phyloP scores from a whole-genome alignment of 2,113 vertebrate species.

The Erpornis zantholeuca region DNA sequence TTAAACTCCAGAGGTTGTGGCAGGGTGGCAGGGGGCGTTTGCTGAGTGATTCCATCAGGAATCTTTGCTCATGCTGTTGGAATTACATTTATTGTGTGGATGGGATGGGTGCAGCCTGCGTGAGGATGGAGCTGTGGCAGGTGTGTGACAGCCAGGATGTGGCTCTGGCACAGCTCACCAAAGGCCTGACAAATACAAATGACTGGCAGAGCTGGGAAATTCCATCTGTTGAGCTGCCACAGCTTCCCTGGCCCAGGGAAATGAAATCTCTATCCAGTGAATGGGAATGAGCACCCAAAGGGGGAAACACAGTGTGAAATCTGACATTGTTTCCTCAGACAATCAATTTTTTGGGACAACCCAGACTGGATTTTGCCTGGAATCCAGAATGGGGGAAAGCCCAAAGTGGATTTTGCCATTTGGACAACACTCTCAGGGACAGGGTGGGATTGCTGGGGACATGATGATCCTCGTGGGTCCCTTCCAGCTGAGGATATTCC shows the following conservation, averaged over 20 bases:
- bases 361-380: background rate
- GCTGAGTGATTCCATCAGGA: background rate
- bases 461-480: background rate
- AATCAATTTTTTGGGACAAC: background rate
- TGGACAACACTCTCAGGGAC: background rate
- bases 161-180: background rate
- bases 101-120: rapidly evolving
- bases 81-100: rapidly evolving
- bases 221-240: background rate
- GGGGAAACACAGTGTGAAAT: background rate
- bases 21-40: rapidly evolving
- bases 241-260: background rate
- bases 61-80: background rate
- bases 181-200: background rate
- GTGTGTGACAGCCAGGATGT: background rate
- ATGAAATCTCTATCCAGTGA: background rate
- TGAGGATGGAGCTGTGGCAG: background rate
- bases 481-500: background rate
- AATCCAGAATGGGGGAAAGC: background rate
- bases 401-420: background rate
- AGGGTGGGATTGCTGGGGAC: background rate
- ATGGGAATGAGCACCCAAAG: background rate
- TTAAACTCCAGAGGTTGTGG: background rate
- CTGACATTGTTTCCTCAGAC: background rate
- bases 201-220: background rate